These are phyloP conservation scores for Synanthedon vespiformis DNA, from an alignment of 2,888 invertebrate genomes.

Conservation along the genomic window DNA sequence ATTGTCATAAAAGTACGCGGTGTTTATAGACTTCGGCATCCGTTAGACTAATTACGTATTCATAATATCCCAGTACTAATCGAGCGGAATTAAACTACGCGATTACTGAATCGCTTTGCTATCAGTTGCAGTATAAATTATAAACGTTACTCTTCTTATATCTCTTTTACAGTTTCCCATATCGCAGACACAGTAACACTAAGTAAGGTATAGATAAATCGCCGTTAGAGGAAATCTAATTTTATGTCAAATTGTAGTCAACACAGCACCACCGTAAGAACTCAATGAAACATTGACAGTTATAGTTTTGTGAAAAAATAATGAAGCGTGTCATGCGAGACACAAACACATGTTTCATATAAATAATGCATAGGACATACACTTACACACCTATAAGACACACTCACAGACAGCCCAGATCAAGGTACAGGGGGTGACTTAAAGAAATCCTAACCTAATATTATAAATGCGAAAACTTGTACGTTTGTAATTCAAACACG, in stretches of 20 bases:
- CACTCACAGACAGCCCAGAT: no score
- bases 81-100: conserved; percentile 38
- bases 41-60: conserved; percentile 46
- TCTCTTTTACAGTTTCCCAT: no score
- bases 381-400: conserved; percentile 8
- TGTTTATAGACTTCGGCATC: conserved; percentile 30
- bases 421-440: no score
- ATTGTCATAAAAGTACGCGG: conserved; percentile 52
- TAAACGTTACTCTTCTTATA: no score
- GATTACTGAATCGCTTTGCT: conserved; percentile 20
- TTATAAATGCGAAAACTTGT: no score
- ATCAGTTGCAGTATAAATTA: no score
- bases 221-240: conserved; percentile 6
- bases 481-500: no score
- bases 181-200: not conserved
- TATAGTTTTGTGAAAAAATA: conserved; percentile 1
- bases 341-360: conserved; percentile 8
- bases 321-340: not conserved
- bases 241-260: conserved; percentile 6
- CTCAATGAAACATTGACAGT: conserved; percentile 2
- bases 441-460: no score
- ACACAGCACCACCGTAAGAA: not conserved
- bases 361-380: conserved; percentile 15
- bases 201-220: not conserved
- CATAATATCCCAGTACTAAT: conserved; percentile 24